Evolutionary conservation across 2,797 vertebrate genomes (phyloP).

Genomic region (Falco columbarius): DNA sequence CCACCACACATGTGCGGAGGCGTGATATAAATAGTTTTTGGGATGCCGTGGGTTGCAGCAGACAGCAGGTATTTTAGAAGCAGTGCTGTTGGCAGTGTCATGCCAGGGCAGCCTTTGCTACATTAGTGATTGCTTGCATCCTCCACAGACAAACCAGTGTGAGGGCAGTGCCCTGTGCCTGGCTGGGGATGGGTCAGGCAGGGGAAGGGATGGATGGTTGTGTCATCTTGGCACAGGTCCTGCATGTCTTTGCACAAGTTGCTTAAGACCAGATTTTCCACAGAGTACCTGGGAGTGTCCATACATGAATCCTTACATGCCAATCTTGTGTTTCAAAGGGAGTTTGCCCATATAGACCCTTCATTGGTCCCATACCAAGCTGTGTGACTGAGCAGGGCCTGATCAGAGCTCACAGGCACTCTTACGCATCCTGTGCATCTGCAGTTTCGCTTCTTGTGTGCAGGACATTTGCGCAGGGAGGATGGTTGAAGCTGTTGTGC

Average conservation of each 20-base stretch:
- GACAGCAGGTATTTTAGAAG: neutral
- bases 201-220: neutral
- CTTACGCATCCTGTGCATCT: neutral
- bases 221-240: neutral
- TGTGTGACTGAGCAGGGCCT: neutral
- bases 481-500: neutral
- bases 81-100: neutral
- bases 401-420: neutral
- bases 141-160: neutral
- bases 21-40: neutral
- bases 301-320: rapidly evolving
- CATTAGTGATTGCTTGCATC: neutral
- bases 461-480: neutral
- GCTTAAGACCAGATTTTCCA: neutral
- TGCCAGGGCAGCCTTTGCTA: neutral
- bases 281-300: neutral
- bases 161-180: neutral
- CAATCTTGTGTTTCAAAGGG: neutral
- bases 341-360: neutral
- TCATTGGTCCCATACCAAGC: neutral
- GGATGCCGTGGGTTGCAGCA: neutral
- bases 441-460: neutral
- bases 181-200: neutral
- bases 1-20: rapidly evolving
- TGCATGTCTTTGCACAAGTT: neutral